Percentiles rank a stretch among this genome's conserved stretches.
Conservation (phyloP, 2,113 vertebrate species). For the Psittacara wagleri region DNA sequence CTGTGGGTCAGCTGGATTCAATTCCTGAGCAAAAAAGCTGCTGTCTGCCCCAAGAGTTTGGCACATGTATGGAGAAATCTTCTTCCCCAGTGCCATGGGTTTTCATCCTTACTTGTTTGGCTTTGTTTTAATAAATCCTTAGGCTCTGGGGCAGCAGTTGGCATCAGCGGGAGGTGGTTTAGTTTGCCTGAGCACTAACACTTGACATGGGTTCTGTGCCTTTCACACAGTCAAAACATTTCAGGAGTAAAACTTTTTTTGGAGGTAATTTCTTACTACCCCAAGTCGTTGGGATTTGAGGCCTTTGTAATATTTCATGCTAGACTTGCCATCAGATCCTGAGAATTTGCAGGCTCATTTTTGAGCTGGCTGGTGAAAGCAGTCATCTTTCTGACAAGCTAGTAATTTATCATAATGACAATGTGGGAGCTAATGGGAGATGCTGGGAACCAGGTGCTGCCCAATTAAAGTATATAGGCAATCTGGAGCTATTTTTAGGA, state of each 20-base stretch:
- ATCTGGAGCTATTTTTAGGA: neutral
- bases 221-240: neutral
- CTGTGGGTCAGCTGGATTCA: neutral
- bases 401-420: neutral
- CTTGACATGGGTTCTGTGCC: accelerated
- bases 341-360: neutral
- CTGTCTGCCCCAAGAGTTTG: neutral
- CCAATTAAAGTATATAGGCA: neutral
- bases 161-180: neutral
- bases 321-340: neutral
- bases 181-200: neutral
- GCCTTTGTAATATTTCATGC: neutral
- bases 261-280: neutral
- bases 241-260: neutral
- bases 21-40: neutral
- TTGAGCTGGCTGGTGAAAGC: neutral
- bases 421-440: constrained; percentile 27
- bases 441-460: neutral
- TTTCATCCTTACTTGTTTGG: neutral
- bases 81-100: neutral
- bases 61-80: neutral
- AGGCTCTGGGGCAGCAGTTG: neutral
- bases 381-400: neutral
- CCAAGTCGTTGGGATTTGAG: neutral
- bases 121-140: neutral